phyloP scores from a whole-genome alignment of 2,888 invertebrate genomes.

The Cheilosia grossa region DNA sequence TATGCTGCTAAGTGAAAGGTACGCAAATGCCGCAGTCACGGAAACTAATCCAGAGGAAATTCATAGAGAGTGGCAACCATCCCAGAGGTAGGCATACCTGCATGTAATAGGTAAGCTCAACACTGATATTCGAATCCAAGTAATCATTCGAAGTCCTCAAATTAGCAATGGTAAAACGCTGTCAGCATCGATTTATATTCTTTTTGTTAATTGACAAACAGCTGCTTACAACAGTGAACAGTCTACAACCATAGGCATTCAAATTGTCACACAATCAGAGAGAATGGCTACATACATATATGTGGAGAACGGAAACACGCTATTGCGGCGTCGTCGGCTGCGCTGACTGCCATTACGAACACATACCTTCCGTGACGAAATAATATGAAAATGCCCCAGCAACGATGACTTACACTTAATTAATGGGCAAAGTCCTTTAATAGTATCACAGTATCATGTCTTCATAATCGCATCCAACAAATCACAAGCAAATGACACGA shows the following conservation, averaged over 20 bases:
- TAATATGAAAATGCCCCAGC: slow-evolving; percentile 64
- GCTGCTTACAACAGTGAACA: slow-evolving; percentile 37
- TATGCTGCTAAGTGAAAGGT: no score
- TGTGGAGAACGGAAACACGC: slow-evolving; percentile 19
- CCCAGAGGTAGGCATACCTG: not conserved
- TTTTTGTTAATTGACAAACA: slow-evolving; percentile 66
- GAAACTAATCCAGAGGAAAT: no score
- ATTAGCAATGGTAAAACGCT: slow-evolving; percentile 40
- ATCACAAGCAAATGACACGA: slow-evolving; percentile 75
- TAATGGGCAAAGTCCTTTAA: slow-evolving; percentile 74
- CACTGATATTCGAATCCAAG: not conserved
- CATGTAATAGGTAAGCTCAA: not conserved
- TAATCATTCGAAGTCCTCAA: slow-evolving; percentile 39
- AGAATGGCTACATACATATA: slow-evolving; percentile 12
- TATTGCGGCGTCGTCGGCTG: not conserved
- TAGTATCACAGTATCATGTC: slow-evolving; percentile 73
- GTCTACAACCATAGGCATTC: slow-evolving; percentile 18
- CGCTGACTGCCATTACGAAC: slow-evolving; percentile 17
- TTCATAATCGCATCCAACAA: slow-evolving; percentile 74
- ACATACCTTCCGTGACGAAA: slow-evolving; percentile 70
- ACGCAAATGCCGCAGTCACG: no score
- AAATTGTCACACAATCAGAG: slow-evolving; percentile 41
- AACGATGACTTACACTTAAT: slow-evolving; percentile 72
- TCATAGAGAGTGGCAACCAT: no score
- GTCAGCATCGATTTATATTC: slow-evolving; percentile 64